Evolutionary conservation across 2,797 vertebrate genomes (phyloP).

Genomic region (Schizopygopsis pylzovi): DNA sequence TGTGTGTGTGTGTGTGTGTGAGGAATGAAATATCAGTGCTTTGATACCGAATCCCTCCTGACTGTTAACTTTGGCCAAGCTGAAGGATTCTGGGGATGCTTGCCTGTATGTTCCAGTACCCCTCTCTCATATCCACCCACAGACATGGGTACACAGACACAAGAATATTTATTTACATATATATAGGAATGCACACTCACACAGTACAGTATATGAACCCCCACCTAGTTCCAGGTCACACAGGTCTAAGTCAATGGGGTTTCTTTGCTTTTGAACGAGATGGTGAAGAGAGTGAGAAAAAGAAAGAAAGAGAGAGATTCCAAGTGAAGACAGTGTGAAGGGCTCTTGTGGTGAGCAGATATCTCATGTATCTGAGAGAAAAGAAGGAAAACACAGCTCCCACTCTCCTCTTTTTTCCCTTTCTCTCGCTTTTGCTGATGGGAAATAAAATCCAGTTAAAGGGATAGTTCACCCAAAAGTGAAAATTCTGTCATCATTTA

Average conservation of each 20-base stretch:
- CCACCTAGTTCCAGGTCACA: constrained; percentile 79
- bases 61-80: constrained; percentile 95
- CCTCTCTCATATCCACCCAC: constrained; percentile 62
- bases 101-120: constrained; percentile 83
- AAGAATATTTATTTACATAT: constrained; percentile 39
- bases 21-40: constrained; percentile 94
- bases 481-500: not conserved
- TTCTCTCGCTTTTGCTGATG: constrained; percentile 5
- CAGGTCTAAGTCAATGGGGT: constrained; percentile 80
- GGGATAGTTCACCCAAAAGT: not conserved
- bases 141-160: constrained; percentile 42
- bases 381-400: constrained; percentile 88
- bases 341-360: constrained; percentile 83
- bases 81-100: constrained; percentile 89
- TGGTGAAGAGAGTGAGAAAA: constrained; percentile 11
- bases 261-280: constrained; percentile 70
- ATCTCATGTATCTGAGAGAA: constrained; percentile 85
- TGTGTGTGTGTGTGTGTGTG: constrained; percentile 81
- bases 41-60: constrained; percentile 95
- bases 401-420: constrained; percentile 46
- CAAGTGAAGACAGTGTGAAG: constrained; percentile 83
- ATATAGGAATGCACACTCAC: constrained; percentile 58
- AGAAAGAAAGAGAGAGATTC: constrained; percentile 52
- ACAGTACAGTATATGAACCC: constrained; percentile 67
- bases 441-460: constrained; percentile 14